A percentile compares a stretch with the other conserved stretches of the same genome.
Evolutionary conservation across 2,888 invertebrate genomes (phyloP).

Genomic region (Eulithis prunata): DNA sequence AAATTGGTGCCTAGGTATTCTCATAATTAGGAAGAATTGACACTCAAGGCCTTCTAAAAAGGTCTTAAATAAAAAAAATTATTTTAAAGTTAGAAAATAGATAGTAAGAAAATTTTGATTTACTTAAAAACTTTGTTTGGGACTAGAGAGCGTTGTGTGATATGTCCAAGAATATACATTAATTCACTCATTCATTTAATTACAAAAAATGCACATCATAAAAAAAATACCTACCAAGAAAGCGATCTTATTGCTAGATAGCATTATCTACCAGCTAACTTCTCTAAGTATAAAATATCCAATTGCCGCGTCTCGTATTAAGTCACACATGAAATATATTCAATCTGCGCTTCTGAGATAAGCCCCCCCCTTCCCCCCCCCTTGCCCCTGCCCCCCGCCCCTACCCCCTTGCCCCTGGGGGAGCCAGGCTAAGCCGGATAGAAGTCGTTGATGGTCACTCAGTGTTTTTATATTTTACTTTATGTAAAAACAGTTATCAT

Average conservation of each 20-base stretch:
- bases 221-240: no score
- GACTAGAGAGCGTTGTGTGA: no score
- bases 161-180: no score
- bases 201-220: no score
- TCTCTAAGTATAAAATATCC: slow-evolving; percentile 49
- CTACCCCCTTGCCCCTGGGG: slow-evolving; percentile 35
- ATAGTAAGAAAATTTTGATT: no score
- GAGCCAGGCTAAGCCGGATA: slow-evolving; percentile 60
- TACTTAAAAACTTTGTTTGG: no score
- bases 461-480: slow-evolving; percentile 49
- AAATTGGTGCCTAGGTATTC: no score
- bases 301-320: slow-evolving; percentile 59
- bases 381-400: slow-evolving; percentile 36
- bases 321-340: slow-evolving; percentile 88
- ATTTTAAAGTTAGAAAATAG: no score
- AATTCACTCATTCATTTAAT: no score
- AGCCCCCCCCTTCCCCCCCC: slow-evolving; percentile 61
- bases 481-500: slow-evolving; percentile 22
- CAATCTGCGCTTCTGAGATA: slow-evolving; percentile 87
- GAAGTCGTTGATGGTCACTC: slow-evolving; percentile 67
- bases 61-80: no score
- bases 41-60: no score
- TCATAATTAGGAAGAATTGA: no score
- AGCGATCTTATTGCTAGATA: neutral
- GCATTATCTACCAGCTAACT: neutral